Evolutionary conservation across 2,797 vertebrate species (phyloP).

Genomic region (Sebastes iracundus): DNA sequence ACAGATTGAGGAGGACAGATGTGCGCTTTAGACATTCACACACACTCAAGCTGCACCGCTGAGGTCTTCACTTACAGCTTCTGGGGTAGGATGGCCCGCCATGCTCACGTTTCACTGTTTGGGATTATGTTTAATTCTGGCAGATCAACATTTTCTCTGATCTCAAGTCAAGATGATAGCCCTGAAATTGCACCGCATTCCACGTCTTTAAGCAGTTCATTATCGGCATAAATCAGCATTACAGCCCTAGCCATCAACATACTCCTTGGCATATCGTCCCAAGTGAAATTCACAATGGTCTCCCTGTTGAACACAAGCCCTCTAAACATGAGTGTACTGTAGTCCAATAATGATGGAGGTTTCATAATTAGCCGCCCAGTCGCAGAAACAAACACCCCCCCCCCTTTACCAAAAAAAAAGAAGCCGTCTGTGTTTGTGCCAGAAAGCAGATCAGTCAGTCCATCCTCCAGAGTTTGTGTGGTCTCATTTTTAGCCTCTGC

Average conservation of each 20-base stretch:
- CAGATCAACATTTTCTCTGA: constrained; percentile 70
- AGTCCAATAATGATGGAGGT: constrained; percentile 55
- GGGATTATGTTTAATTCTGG: constrained; percentile 75
- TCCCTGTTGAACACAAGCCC: constrained; percentile 38
- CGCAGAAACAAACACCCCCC: constrained; percentile 50
- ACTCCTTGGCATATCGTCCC: constrained; percentile 37
- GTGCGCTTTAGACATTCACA: constrained; percentile 52
- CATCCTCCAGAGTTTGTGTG: constrained; percentile 78
- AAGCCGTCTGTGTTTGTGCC: constrained; percentile 44
- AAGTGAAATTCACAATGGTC: constrained; percentile 30
- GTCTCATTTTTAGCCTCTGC: constrained; percentile 77
- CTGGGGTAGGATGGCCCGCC: constrained; percentile 55
- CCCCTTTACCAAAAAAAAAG: neutral
- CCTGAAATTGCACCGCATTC: constrained; percentile 72
- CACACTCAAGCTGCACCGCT: constrained; percentile 46
- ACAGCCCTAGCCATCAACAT: constrained; percentile 44
- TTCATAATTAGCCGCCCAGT: constrained; percentile 70
- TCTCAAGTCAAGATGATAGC: constrained; percentile 72
- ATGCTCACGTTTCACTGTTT: constrained; percentile 73
- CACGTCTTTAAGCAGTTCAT: constrained; percentile 65
- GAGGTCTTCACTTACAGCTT: constrained; percentile 73
- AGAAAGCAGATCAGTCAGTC: constrained; percentile 63
- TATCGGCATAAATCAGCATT: constrained; percentile 67
- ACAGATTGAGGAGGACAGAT: constrained; percentile 72
- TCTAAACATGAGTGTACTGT: constrained; percentile 46